Evolutionary conservation across 2,113 vertebrate genomes (phyloP).

Genomic region (Cairina moschata): DNA sequence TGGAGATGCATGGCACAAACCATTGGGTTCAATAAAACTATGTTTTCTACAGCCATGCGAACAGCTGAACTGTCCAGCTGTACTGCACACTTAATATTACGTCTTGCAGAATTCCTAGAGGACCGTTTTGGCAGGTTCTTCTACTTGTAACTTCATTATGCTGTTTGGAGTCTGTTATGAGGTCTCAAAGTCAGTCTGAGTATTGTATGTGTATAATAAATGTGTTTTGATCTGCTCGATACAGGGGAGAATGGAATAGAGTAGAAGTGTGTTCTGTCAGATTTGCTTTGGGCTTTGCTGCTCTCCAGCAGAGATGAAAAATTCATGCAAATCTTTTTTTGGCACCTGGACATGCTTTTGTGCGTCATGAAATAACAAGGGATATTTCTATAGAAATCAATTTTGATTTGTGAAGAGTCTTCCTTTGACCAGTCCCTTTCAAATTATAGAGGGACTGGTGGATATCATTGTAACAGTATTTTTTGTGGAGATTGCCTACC

Average conservation of each 20-base stretch:
- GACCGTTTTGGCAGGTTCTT: background rate
- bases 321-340: background rate
- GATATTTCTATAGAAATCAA: background rate
- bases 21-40: background rate
- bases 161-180: background rate
- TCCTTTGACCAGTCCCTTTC: background rate
- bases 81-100: background rate
- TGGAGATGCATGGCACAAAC: background rate
- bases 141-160: background rate
- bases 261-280: background rate
- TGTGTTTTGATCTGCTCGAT: background rate
- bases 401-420: background rate
- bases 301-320: background rate
- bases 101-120: background rate
- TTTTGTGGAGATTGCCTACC: background rate
- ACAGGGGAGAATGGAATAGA: background rate
- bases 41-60: background rate
- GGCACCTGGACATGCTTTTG: background rate
- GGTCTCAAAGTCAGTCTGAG: background rate
- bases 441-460: background rate
- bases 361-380: background rate
- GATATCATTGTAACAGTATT: background rate
- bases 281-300: background rate
- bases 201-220: background rate
- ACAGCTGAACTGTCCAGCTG: background rate